Percentiles rank a stretch among this genome's conserved stretches.
These are phyloP conservation scores for Tenebrio molitor DNA, from an alignment of 1,140 invertebrate species.

Conservation along the genomic window DNA sequence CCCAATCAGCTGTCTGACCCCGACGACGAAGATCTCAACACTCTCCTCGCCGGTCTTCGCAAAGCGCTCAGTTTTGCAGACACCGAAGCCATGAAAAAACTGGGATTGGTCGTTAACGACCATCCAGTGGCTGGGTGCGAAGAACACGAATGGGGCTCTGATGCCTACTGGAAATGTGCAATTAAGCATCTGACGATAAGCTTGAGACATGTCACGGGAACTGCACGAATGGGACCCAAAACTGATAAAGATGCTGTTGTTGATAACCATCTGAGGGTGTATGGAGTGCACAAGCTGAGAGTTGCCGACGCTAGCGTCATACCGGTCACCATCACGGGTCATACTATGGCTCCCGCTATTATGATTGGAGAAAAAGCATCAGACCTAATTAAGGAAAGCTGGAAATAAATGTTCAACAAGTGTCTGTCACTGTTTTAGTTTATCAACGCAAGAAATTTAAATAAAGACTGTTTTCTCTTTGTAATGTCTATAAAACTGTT, in stretches of 20 bases:
- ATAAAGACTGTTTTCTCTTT: too few relatives aligned
- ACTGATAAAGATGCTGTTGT: slow-evolving; percentile 71
- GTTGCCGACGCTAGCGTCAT: slow-evolving; percentile 83
- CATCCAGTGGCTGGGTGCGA: slow-evolving; percentile 55
- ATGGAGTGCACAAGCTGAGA: slow-evolving; percentile 69
- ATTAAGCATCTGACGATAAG: slow-evolving; percentile 72
- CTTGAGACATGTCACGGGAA: slow-evolving; percentile 79
- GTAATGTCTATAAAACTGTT: too few relatives aligned
- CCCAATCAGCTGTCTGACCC: slow-evolving; percentile 74
- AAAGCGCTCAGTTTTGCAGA: slow-evolving; percentile 50
- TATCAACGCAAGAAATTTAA: too few relatives aligned
- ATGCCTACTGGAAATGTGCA: slow-evolving; percentile 64
- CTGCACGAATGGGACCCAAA: slow-evolving; percentile 80
- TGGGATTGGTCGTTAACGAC: slow-evolving; percentile 44
- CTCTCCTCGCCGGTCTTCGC: slow-evolving; percentile 55
- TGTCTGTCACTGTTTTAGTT: too few relatives aligned
- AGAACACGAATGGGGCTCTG: slow-evolving; percentile 42
- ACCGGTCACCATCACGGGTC: slow-evolving; percentile 76
- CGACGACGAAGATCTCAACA: slow-evolving; percentile 65
- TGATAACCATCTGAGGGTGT: slow-evolving; percentile 65
- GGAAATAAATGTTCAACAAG: too few relatives aligned
- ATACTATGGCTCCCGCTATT: slow-evolving; percentile 79
- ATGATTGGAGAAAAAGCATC: slow-evolving; percentile 91
- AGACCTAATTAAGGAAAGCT: slow-evolving; percentile 79
- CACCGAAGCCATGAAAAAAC: slow-evolving; percentile 53